Evolutionary conservation across 2,113 vertebrate genomes (phyloP).

Genomic region (Sigmodon hispidus): DNA sequence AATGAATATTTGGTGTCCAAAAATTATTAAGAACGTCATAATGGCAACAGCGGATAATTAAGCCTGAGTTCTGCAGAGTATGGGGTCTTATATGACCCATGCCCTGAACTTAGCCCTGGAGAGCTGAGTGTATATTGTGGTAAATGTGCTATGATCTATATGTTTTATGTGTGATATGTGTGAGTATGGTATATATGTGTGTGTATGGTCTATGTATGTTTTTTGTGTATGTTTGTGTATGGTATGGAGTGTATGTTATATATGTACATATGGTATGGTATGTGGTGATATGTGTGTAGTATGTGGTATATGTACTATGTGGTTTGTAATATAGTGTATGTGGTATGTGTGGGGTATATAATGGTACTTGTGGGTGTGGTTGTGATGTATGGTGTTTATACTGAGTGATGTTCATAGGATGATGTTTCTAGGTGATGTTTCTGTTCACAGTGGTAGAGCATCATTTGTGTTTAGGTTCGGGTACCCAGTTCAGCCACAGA

Average conservation of each 20-base stretch:
- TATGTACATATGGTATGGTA: background rate
- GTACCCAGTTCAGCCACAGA: background rate
- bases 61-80: background rate
- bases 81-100: accelerated
- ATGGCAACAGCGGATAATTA: no score
- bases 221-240: background rate
- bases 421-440: background rate
- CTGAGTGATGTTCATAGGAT: background rate
- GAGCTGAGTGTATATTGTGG: accelerated
- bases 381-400: background rate
- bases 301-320: background rate
- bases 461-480: background rate
- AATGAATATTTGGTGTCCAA: background rate
- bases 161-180: background rate
- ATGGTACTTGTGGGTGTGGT: no score
- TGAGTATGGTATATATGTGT: background rate
- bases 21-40: background rate
- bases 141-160: background rate
- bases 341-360: background rate
- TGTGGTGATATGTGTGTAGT: background rate
- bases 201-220: no score
- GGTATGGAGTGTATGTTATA: background rate
- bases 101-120: background rate
- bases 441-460: no score
- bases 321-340: background rate